Evolutionary conservation across 23 tunicate genomes (phyloP).

Genomic region (Halocynthia aurantium): DNA sequence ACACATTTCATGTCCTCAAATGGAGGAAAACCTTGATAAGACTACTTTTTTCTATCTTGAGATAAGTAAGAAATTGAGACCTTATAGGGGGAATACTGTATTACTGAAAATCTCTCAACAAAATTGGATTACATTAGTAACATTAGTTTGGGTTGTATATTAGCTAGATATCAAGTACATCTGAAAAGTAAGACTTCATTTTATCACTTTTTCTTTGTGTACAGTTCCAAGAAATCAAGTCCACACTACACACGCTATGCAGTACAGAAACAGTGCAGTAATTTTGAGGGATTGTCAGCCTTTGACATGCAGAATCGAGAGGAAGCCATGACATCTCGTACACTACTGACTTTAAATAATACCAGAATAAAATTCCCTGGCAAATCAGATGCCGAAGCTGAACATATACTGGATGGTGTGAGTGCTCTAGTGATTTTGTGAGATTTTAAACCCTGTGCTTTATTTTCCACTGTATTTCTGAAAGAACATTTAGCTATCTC

Average conservation of each 20-base stretch:
- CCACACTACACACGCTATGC: not conserved
- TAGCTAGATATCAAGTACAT: too few relatives aligned
- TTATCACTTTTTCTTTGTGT: too few relatives aligned
- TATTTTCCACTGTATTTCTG: not conserved
- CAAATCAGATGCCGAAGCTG: slow-evolving; percentile 61
- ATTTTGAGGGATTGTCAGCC: not conserved
- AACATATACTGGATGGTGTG: slow-evolving; percentile 41
- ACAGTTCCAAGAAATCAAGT: not conserved
- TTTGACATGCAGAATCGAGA: slow-evolving; percentile 32
- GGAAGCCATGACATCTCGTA: slow-evolving; percentile 30
- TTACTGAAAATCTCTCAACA: too few relatives aligned
- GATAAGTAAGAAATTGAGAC: too few relatives aligned
- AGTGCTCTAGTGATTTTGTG: slow-evolving; percentile 1
- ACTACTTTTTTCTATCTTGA: too few relatives aligned
- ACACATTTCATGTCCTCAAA: too few relatives aligned
- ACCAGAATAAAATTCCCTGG: slow-evolving; percentile 83
- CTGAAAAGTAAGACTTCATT: too few relatives aligned
- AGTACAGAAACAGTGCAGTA: not conserved
- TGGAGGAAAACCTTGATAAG: too few relatives aligned
- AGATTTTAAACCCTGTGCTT: not conserved
- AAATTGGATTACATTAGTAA: too few relatives aligned
- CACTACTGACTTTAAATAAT: slow-evolving; percentile 43
- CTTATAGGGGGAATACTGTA: too few relatives aligned
- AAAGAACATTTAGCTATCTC: not conserved
- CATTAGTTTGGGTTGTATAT: too few relatives aligned